These are phyloP conservation scores for Eulithis testata DNA, from an alignment of 2,888 invertebrate species.

Conservation along the genomic window DNA sequence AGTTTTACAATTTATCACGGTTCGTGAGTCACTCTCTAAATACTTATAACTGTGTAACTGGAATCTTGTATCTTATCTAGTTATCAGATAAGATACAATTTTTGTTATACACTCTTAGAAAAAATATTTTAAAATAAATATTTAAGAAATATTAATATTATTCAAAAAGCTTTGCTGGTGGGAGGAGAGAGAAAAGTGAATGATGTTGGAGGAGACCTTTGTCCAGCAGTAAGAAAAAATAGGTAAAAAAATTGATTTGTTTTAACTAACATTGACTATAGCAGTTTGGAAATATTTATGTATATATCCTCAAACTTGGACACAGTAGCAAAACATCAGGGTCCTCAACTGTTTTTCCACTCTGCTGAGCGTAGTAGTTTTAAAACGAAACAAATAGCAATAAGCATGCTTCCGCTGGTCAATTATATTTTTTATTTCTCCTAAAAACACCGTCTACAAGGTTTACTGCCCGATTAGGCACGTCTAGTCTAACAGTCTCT, in stretches of 20 bases:
- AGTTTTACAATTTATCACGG: background rate
- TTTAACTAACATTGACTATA: too few relatives aligned
- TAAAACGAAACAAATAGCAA: slow-evolving; percentile 61
- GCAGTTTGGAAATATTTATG: too few relatives aligned
- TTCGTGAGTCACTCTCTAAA: slow-evolving; percentile 13
- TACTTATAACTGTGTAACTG: background rate
- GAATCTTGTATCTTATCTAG: slow-evolving; percentile 1
- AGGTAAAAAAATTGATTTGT: too few relatives aligned
- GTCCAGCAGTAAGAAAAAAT: too few relatives aligned
- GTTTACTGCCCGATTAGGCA: slow-evolving; percentile 72
- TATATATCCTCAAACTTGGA: slow-evolving; percentile 12
- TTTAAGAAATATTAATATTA: background rate
- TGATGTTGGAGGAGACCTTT: too few relatives aligned
- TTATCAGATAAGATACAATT: slow-evolving; percentile 19
- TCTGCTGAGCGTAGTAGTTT: slow-evolving; percentile 43
- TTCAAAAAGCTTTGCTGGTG: too few relatives aligned
- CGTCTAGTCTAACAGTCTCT: slow-evolving; percentile 50
- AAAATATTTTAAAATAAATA: background rate
- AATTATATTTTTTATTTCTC: slow-evolving; percentile 72
- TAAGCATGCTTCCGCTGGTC: slow-evolving; percentile 72
- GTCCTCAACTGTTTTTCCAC: slow-evolving; percentile 47
- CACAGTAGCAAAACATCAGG: slow-evolving; percentile 39
- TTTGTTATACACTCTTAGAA: slow-evolving; percentile 2
- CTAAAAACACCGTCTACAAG: slow-evolving; percentile 62
- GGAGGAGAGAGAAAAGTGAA: too few relatives aligned